Evolutionary conservation across 2,888 invertebrate genomes (phyloP).

Genomic region (Tetranychus piercei): DNA sequence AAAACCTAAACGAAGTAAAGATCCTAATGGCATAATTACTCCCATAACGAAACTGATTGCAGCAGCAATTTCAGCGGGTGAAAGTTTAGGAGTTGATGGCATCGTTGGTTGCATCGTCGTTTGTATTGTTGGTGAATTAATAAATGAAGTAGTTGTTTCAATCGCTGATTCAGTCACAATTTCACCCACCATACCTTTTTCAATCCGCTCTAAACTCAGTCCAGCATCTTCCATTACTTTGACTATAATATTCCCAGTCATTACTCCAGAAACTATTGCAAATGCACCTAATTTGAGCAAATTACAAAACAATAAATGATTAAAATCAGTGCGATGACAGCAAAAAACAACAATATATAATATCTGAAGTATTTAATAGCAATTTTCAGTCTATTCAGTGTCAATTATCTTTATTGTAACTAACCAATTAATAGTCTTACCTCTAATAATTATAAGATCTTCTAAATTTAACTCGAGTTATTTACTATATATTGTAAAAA

Average conservation of each 20-base stretch:
- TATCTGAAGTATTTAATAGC: too few relatives aligned
- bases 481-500: too few relatives aligned
- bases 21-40: conserved; percentile 28
- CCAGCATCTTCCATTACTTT: conserved; percentile 12
- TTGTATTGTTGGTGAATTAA: not conserved
- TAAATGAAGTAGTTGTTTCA: not conserved
- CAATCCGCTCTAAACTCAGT: not conserved
- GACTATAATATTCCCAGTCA: conserved; percentile 16
- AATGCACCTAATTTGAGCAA: conserved; percentile 9
- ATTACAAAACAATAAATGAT: not conserved
- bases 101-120: not conserved
- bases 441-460: too few relatives aligned
- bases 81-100: not conserved
- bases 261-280: conserved; percentile 16
- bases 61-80: conserved; percentile 20
- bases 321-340: not conserved
- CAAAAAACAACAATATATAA: too few relatives aligned
- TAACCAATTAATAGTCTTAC: too few relatives aligned
- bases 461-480: too few relatives aligned
- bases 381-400: too few relatives aligned
- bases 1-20: conserved; percentile 29
- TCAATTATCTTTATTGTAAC: too few relatives aligned
- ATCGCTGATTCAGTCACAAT: not conserved
- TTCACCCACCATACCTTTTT: not conserved
- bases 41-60: conserved; percentile 23